Evolutionary conservation across 2,888 invertebrate genomes (phyloP).

Genomic region (Sinelater perroti): DNA sequence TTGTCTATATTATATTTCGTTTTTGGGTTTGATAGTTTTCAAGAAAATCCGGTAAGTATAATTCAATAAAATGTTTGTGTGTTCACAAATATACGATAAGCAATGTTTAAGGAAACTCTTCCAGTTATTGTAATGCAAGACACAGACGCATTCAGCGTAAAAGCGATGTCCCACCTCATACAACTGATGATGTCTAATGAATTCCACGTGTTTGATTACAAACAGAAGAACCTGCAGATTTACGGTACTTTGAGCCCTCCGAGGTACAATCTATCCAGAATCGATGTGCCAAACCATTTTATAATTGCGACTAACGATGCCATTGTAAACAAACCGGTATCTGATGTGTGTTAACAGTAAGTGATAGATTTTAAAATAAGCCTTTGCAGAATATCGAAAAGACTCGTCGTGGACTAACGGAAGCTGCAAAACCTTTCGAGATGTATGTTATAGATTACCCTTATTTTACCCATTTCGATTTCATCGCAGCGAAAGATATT

Average conservation of each 20-base stretch:
- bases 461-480: constrained; percentile 59
- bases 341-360: background rate
- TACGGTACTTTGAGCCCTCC: constrained; percentile 66
- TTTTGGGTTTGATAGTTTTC: constrained; percentile 35
- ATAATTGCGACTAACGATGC: constrained; percentile 72
- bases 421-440: constrained; percentile 38
- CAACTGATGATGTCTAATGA: constrained; percentile 51
- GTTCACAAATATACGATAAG: background rate
- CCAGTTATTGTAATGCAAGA: constrained; percentile 56
- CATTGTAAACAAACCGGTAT: constrained; percentile 66
- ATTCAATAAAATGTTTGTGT: background rate
- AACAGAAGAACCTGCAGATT: constrained; percentile 60
- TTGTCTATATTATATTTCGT: constrained; percentile 29
- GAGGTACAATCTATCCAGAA: constrained; percentile 67
- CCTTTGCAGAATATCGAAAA: constrained; percentile 55
- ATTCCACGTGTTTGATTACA: constrained; percentile 69
- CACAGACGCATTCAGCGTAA: constrained; percentile 55
- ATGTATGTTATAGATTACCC: constrained; percentile 37
- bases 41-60: constrained; percentile 39
- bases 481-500: constrained; percentile 55
- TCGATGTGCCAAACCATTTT: constrained; percentile 67
- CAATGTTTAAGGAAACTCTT: constrained; percentile 52
- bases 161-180: constrained; percentile 51
- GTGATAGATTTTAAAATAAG: background rate
- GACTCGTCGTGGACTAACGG: constrained; percentile 52